Base-by-base conservation (phyloP, 2,888 invertebrate species). In the Galerucella calmariensis region DNA sequence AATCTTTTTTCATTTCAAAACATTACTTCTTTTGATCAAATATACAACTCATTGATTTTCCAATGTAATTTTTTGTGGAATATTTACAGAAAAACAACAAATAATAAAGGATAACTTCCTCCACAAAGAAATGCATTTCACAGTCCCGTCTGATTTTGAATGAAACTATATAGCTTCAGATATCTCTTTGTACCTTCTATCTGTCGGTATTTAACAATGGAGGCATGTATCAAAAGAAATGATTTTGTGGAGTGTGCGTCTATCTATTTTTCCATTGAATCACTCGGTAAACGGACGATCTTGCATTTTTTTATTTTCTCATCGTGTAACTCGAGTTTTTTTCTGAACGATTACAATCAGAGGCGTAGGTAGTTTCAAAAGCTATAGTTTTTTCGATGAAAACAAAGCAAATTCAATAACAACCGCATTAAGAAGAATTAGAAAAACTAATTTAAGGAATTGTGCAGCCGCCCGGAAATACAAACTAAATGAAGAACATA, bases 301-400 rank as follows among this genome's bases (percentile, higher is more conserved):
- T 65, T 41, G 56, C 56, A 53, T 71, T 71, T 71, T 66, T 27
- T 65, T 27, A 66, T 71, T 71, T 70, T 71, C 46, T 58, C 14
- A 48, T 2, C 56, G 58, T 59, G 58, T 56, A 58, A 71, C 35
- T 68, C 14, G 51, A 46, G 58, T 71, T 27, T 27, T 4, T 27
- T 27, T 58, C 71, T 66, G 51, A 53, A 35, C 51, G 27, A 27
- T 61, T 51, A 27, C 24, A 2, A 59, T 41, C 48, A 27, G 4
- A 46, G 5, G 27, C 12, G 48, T 48, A 5, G 14, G n/a, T 51
- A 27, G 2, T 2, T 27, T 27, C 27, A 27, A 27, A 2, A 2
- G 27, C 2, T 27, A 27, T 27, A 27, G 27, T 27, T 27, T 27
- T 27, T 4, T 27, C n/a, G n/a, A n/a, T n/a, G n/a, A n/a, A n/a